Evolutionary conservation across 1,140 invertebrate species (phyloP), one percentile per base, ranked within the genome.

Genomic region (Lasioglossum albipes): DNA sequence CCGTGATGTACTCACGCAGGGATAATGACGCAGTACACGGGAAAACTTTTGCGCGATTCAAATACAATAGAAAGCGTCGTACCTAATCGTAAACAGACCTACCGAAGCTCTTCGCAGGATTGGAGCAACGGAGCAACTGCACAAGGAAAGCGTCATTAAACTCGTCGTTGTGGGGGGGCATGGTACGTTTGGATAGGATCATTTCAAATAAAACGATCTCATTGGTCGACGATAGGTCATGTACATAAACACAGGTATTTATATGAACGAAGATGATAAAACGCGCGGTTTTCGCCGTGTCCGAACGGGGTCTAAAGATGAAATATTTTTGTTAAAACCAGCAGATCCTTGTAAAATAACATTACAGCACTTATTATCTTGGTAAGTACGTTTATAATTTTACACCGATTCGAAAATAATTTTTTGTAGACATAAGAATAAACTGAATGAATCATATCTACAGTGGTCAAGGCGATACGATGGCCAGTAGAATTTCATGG

Each of bases 241-340:
- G n/a, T n/a, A n/a, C n/a, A n/a, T n/a, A n/a, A n/a, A n/a, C n/a
- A n/a, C n/a, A n/a, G n/a, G n/a, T n/a, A n/a, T n/a, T n/a, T n/a
- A n/a, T n/a, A n/a, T n/a, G n/a, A n/a, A n/a, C n/a, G n/a, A n/a
- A n/a, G n/a, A n/a, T n/a, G n/a, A n/a, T n/a, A n/a, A n/a, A n/a
- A n/a, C n/a, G n/a, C n/a, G n/a, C n/a, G n/a, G n/a, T n/a, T n/a
- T n/a, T n/a, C n/a, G n/a, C n/a, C n/a, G n/a, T n/a, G n/a, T n/a
- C n/a, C n/a, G n/a, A n/a, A n/a, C n/a, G n/a, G n/a, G n/a, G n/a
- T n/a, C n/a, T 0, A 98, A 98, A 93, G 97, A 99, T 94, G 98
- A 99, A 94, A 98, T 99, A 86, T 99, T 99, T 94, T 98, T 99
- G 98, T 97, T 99, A 0, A 97, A 97, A 87, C 98, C 98, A 2